phyloP scores from a whole-genome alignment of 2,888 invertebrate species.

The Rotaria sp. region DNA sequence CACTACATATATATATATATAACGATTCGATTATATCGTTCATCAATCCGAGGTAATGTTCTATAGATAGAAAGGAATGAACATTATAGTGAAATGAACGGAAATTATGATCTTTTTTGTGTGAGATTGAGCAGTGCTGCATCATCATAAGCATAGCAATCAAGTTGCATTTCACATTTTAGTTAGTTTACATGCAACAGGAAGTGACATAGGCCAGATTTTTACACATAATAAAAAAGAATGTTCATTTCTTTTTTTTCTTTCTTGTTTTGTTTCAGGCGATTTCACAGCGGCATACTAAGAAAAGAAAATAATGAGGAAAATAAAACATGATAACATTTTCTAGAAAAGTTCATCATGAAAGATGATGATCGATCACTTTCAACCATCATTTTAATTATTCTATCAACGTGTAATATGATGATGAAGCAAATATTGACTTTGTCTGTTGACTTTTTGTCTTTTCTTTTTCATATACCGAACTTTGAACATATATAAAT shows the following conservation, averaged over 20 bases:
- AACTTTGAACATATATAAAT: not conserved
- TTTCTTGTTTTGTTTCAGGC: not conserved
- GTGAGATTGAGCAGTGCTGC: not conserved
- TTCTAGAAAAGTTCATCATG: not conserved
- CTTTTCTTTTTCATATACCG: not conserved
- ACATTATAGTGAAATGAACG: not conserved
- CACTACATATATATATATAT: not conserved
- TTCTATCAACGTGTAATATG: constrained; percentile 8
- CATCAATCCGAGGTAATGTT: not conserved
- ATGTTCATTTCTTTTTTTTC: not conserved
- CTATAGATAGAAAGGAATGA: not conserved
- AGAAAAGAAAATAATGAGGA: not conserved
- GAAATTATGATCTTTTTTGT: not conserved
- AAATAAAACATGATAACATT: not conserved
- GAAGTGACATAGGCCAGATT: not conserved
- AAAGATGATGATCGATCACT: not conserved
- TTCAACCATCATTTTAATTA: not conserved
- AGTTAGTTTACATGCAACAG: not conserved
- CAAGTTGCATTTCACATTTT: not conserved
- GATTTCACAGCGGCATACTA: not conserved
- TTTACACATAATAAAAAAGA: not conserved
- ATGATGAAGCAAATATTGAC: not conserved
- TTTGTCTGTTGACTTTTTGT: not conserved
- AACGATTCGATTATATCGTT: not conserved
- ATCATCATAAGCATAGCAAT: not conserved